These are phyloP conservation scores for Zaprionus africanus DNA, from an alignment of 1,140 invertebrate genomes.

Conservation along the genomic window DNA sequence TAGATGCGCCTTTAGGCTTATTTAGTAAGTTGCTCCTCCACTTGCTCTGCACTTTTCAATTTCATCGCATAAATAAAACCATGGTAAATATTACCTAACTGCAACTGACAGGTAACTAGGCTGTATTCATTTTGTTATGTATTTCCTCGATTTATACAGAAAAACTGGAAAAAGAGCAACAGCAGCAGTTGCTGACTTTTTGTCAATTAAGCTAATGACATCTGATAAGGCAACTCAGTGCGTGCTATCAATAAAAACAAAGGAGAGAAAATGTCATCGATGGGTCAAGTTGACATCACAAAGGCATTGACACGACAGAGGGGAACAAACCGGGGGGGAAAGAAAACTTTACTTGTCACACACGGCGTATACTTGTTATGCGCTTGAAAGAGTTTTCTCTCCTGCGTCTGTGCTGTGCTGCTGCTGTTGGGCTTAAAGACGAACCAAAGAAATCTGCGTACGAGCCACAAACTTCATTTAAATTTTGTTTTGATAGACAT, in stretches of 20 bases:
- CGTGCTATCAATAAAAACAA: conserved; percentile 33
- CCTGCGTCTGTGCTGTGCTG: not conserved
- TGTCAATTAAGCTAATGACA: conserved; percentile 51
- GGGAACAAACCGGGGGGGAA: not conserved
- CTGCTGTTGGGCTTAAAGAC: conserved; percentile 1
- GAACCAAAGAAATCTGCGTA: conserved; percentile 16
- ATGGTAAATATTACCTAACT: not conserved
- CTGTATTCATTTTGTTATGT: not conserved
- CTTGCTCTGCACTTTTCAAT: too few relatives aligned
- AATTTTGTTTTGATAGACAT: conserved; percentile 47
- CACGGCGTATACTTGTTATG: conserved; percentile 61
- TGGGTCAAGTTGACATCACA: conserved; percentile 24
- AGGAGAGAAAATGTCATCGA: conserved; percentile 34
- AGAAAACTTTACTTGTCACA: conserved; percentile 35
- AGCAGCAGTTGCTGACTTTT: conserved; percentile 2
- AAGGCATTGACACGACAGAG: not conserved
- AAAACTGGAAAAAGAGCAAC: not conserved
- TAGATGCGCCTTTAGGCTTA: too few relatives aligned
- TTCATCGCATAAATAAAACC: too few relatives aligned
- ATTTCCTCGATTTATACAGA: not conserved
- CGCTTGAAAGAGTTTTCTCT: conserved; percentile 10
- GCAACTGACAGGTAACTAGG: not conserved
- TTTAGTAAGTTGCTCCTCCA: too few relatives aligned
- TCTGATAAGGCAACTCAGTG: conserved; percentile 27
- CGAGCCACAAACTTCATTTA: conserved; percentile 39